Evolutionary conservation across 1,140 invertebrate species (phyloP).

Genomic region (Zaprionus vittiger): DNA sequence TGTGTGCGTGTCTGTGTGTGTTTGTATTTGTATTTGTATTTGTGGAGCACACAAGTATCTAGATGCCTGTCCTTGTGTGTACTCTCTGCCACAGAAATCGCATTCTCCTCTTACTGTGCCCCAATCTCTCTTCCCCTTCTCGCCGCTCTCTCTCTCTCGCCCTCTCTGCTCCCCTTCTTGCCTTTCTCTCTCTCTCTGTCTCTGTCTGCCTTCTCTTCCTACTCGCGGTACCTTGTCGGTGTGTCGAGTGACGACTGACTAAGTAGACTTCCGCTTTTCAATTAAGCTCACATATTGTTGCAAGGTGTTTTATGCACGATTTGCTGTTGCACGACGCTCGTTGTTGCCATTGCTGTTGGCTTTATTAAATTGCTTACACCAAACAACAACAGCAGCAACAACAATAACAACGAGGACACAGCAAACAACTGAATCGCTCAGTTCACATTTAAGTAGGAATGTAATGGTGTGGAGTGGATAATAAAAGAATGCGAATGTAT

Average conservation of each 20-base stretch:
- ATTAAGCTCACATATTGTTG: slow-evolving; percentile 78
- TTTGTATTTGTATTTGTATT: background rate
- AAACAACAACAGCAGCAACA: background rate
- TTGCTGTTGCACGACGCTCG: slow-evolving; percentile 62
- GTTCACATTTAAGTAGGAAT: background rate
- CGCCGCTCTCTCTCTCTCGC: too few species aligned
- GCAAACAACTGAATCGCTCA: background rate
- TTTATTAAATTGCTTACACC: background rate
- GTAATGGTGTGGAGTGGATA: background rate
- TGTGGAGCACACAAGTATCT: slow-evolving; percentile 13
- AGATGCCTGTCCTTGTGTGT: slow-evolving; percentile 4
- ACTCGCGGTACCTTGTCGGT: slow-evolving; percentile 11
- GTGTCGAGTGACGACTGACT: slow-evolving; percentile 56
- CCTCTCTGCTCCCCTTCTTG: background rate
- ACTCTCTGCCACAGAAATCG: background rate
- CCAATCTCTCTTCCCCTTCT: background rate
- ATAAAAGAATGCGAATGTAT: background rate
- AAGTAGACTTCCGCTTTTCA: slow-evolving; percentile 80
- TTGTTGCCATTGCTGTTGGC: slow-evolving; percentile 18
- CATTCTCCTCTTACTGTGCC: background rate
- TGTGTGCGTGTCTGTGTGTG: background rate
- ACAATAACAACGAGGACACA: background rate
- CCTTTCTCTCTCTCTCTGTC: background rate
- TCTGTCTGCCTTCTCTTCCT: background rate
- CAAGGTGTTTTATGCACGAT: slow-evolving; percentile 78